Base-by-base conservation (phyloP, 1,140 invertebrate species). In the Papilio xuthus region DNA sequence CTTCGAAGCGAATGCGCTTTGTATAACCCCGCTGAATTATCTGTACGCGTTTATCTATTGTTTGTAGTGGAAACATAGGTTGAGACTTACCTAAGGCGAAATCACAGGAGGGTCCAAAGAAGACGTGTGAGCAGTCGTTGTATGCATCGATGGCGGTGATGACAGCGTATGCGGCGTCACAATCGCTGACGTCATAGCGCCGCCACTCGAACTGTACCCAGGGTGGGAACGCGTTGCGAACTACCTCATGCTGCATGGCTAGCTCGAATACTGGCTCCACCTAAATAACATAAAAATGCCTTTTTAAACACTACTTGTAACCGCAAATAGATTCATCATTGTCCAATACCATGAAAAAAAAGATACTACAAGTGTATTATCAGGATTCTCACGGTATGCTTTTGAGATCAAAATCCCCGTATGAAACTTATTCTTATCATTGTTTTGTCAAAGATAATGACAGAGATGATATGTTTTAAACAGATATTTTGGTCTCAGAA, bases 71-170 rank as follows among this genome's bases (percentile, higher is more conserved):
- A n/a, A n/a, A n/a, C n/a, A n/a, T n/a, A n/a, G n/a, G n/a, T n/a
- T 37, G 15, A 53, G 26, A 93, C 95, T 95, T 94, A 97, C 97
- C 96, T 50, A 97, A 89, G 32, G 96, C 95, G 89, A 96, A 97
- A 85, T 97, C 97, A 84, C 96, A 97, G 0, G 95, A 95, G 1
- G 96, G 96, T 13, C 97, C 97, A 75, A 97, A 95, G 78, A 97
- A 96, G 1, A 97, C 94, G 83, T 97, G 96, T 0, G 96, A 95
- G 89, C 96, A 97, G 80, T 95, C 94, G 23, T 95, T 95, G 82
- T 96, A 96, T 9, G 95, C 95, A 82, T 97, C 95, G 80, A 97
- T 96, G 1, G 96, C 95, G 4, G 94, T 94, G 47, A 96, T 95
- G 37, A 96, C 95, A 0, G 96, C 96, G 84, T 96, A 95, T 1